phyloP scores from a whole-genome alignment of 2,113 vertebrate genomes.

The Sander lucioperca region DNA sequence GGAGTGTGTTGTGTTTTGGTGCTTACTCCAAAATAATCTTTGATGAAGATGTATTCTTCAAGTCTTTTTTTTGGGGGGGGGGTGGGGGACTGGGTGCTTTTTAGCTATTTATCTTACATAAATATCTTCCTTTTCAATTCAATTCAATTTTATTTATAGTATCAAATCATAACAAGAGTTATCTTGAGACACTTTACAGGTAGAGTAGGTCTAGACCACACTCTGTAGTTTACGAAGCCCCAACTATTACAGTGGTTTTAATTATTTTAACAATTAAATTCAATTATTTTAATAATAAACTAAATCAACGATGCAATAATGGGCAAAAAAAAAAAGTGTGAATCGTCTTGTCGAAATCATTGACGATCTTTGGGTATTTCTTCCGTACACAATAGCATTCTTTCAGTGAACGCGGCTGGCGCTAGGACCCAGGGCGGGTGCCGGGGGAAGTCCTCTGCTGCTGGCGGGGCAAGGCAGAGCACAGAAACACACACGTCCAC shows the following conservation, averaged over 20 bases:
- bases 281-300: too few relatives aligned
- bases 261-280: too few relatives aligned
- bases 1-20: not conserved
- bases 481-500: slow-evolving; percentile 37
- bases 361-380: slow-evolving; percentile 72
- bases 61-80: too few relatives aligned
- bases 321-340: not conserved
- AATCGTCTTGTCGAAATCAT: not conserved
- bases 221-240: too few relatives aligned
- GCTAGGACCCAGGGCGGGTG: slow-evolving; percentile 78
- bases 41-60: not conserved
- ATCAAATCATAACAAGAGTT: too few relatives aligned
- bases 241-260: too few relatives aligned
- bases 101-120: not conserved
- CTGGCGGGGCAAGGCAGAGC: slow-evolving; percentile 74
- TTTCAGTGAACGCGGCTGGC: slow-evolving; percentile 55
- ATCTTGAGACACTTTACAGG: too few relatives aligned
- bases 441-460: slow-evolving; percentile 81
- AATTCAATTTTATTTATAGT: not conserved
- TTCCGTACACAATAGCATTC: slow-evolving; percentile 79
- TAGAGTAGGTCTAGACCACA: too few relatives aligned
- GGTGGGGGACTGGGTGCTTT: fast-evolving
- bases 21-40: not conserved
- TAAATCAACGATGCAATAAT: too few relatives aligned
- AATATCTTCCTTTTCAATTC: not conserved